Base-by-base conservation (phyloP, 2,797 vertebrate species). In the Mormyrops boulengeri region DNA sequence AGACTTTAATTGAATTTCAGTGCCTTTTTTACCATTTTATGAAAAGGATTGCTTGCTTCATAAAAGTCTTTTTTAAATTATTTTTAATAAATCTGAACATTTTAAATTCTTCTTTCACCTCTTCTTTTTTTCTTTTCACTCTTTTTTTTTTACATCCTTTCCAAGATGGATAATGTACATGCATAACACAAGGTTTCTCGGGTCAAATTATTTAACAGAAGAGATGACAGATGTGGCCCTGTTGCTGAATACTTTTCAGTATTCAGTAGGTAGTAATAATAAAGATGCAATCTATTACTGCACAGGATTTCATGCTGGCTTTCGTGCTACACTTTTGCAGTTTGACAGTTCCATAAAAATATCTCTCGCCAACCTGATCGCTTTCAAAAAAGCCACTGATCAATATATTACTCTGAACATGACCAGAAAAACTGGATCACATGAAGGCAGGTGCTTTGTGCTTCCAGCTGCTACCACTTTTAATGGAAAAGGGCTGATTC, bases 11-110 rank as follows among this genome's bases (percentile, higher is more conserved):
- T 89, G n/a, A 11, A 14, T 17, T 84, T 84, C 6, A 57, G 77
- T 57, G n/a, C 49, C 88, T 53, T 38, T 89, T 89, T 80, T 66
- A 88, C n/a, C 77, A 41, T 22, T 77, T 73, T 38, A 73, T 73
- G 69, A 34, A 73, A 73, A 73, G 22, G 60, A 22, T 66, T 89
- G 17, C 82, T 34, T 41, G 19, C 30, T 26, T 66, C 60, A 26
- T 26, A 26, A 62, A 11, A 9, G 1, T 80, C 26, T 41, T 34
- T 90, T 88, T 30, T 0, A 34, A 50, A 60, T 26, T 14, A 49
- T 69, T 17, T 38, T 50, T 69, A 85, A 52, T 85, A 85, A 49
- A 85, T 50, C 41, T 44, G 55, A 30, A 26, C 34, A 30, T 44
- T 89, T 84, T 60, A 30, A 66, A 69, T 86, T 26, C 4, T 69